A percentile compares a stretch with the other conserved stretches of the same genome.
Evolutionary conservation across 2,113 vertebrate genomes (phyloP).

Genomic region (Gymnarchus niloticus): DNA sequence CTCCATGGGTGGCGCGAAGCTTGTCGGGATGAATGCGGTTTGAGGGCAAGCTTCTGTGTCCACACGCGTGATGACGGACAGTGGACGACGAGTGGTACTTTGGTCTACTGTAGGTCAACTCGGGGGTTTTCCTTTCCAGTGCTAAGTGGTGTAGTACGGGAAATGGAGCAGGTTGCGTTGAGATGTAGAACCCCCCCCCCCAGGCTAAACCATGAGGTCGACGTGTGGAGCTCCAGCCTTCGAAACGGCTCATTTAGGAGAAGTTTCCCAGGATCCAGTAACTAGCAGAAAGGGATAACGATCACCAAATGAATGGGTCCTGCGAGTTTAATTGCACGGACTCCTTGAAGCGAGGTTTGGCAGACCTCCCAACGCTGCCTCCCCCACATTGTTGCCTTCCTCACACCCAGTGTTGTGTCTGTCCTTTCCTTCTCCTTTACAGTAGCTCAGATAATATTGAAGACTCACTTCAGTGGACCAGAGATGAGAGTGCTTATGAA

Average conservation of each 20-base stretch:
- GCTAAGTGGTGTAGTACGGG: no score
- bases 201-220: background rate
- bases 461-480: constrained; percentile 48
- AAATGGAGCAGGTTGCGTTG: background rate
- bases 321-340: constrained; percentile 46
- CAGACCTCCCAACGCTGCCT: constrained; percentile 32
- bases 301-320: constrained; percentile 48
- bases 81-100: no score
- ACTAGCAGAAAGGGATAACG: constrained; percentile 50
- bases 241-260: background rate
- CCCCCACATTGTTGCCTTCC: background rate
- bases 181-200: background rate
- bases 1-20: no score
- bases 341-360: constrained; percentile 45
- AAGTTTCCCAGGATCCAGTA: constrained; percentile 49
- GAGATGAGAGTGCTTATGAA: constrained; percentile 39
- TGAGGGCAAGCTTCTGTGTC: no score
- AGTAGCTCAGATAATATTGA: constrained; percentile 38
- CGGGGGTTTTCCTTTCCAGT: no score
- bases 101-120: no score
- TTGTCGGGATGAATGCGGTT: no score
- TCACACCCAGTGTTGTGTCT: background rate
- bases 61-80: no score
- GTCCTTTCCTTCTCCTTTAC: constrained; percentile 30
- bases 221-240: background rate